Evolutionary conservation across 2,113 vertebrate genomes (phyloP), one percentile per base, ranked within the genome.

Genomic region (Strigops habroptila): DNA sequence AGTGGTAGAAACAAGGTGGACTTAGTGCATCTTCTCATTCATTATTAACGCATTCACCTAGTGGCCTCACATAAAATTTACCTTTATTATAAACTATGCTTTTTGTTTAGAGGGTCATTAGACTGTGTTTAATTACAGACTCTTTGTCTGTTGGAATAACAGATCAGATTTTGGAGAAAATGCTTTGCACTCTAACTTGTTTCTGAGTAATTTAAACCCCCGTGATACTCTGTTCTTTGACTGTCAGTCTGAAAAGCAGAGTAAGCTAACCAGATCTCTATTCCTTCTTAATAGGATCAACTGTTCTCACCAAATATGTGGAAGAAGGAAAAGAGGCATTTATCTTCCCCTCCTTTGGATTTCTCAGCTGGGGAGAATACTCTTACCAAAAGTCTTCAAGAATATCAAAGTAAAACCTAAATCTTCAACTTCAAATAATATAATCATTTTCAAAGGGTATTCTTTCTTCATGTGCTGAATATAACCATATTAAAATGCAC

Each of bases 141-240:
- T 63, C 64, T 62, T 91, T 87, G 82, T 52, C 77, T 88, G 78
- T 11, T 95, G 53, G 86, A 95, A 90, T 69, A 91, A 79, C 4
- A 4, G 95, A 91, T 65, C 43, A 86, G 86, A 90, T 94, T 92
- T 79, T 68, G 27, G 23, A 57, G 80, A 86, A 71, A 93, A 19
- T 57, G 44, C 69, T 93, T 95, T 86, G 55, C 60, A 67, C 51
- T 83, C 22, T 76, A 94, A 31, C 27, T 73, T 62, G 68, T 73
- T 97, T 76, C 81, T 91, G 84, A 80, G 39, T 85, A 95, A 95
- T 95, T 96, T 97, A 60, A 97, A 97, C 48, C 75, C 82, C 91
- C 46, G 25, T n/a, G 86, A 69, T 75, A 93, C 67, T 70, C 77
- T 92, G 41, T 92, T 97, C 48, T 97, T 94, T 92, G 86, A 86